A percentile compares a stretch with the other conserved stretches of the same genome.
These are phyloP conservation scores for Otis tarda DNA, from an alignment of 2,113 vertebrate species.

Conservation along the genomic window DNA sequence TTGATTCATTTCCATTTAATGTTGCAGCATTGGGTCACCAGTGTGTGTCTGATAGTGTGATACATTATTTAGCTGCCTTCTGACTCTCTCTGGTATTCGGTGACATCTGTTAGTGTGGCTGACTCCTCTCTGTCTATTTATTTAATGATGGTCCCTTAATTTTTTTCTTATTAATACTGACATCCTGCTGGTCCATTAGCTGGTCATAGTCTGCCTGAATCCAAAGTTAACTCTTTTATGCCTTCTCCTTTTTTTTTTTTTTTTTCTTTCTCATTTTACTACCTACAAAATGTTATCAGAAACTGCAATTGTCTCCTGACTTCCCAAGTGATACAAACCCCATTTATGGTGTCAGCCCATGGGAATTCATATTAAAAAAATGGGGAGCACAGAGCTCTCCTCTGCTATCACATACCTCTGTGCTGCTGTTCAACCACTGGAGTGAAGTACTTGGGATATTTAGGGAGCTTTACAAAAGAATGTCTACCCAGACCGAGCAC, in stretches of 20 bases:
- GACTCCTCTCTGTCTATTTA: neutral
- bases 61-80: slow-evolving; percentile 19
- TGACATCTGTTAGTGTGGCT: neutral
- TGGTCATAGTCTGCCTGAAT: neutral
- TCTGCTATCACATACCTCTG: neutral
- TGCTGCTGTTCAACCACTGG: neutral
- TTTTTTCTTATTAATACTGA: neutral
- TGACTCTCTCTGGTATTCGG: neutral
- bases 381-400: neutral
- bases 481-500: neutral
- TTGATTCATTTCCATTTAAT: slow-evolving; percentile 49
- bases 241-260: neutral
- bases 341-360: neutral
- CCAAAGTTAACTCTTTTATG: neutral
- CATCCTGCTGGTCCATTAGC: neutral
- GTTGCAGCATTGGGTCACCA: neutral
- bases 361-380: neutral
- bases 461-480: neutral
- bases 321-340: neutral
- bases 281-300: neutral
- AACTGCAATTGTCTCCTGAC: neutral
- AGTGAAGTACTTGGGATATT: neutral
- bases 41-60: slow-evolving; percentile 1
- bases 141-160: neutral
- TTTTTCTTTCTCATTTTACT: neutral